Conservation (phyloP, 1,140 invertebrate genomes). For the Tachypleus tridentatus region DNA sequence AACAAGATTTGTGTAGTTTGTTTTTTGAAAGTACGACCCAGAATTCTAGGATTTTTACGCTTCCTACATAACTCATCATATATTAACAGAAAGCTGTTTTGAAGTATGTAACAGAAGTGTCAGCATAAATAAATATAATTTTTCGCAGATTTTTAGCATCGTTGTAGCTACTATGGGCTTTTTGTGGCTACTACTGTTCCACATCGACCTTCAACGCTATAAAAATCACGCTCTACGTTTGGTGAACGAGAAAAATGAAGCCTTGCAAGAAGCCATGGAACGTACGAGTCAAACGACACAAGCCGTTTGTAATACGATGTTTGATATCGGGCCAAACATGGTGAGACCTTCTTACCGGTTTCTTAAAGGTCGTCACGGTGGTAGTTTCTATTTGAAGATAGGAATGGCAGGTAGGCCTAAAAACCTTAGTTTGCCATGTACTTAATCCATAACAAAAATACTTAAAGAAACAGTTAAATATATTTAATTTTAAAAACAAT, state of each 20-base stretch:
- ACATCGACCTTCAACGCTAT: slow-evolving; percentile 17
- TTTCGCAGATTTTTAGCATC: slow-evolving; percentile 13
- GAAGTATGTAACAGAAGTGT: no score
- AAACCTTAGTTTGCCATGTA: slow-evolving; percentile 11
- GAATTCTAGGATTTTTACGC: not conserved
- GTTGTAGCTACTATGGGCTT: slow-evolving; percentile 12
- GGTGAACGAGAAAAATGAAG: slow-evolving; percentile 7
- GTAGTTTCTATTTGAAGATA: slow-evolving; percentile 57
- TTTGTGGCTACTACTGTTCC: slow-evolving; percentile 18
- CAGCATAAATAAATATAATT: no score
- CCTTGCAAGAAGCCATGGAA: slow-evolving; percentile 3
- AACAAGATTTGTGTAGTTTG: not conserved
- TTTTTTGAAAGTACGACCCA: not conserved
- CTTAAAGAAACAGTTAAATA: no score
- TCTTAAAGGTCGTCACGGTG: slow-evolving; percentile 44
- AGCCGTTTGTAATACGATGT: slow-evolving; percentile 6
- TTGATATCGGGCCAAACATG: not conserved
- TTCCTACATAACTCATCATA: not conserved
- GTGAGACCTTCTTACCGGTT: slow-evolving; percentile 28
- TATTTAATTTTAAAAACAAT: no score
- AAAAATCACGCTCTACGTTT: slow-evolving; percentile 6
- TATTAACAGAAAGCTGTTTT: not conserved
- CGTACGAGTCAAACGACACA: slow-evolving; percentile 13
- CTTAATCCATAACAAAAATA: slow-evolving; percentile 20
- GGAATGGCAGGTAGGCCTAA: slow-evolving; percentile 47